These are phyloP conservation scores for Halictus ligatus DNA, from an alignment of 2,888 invertebrate genomes.

Conservation along the genomic window DNA sequence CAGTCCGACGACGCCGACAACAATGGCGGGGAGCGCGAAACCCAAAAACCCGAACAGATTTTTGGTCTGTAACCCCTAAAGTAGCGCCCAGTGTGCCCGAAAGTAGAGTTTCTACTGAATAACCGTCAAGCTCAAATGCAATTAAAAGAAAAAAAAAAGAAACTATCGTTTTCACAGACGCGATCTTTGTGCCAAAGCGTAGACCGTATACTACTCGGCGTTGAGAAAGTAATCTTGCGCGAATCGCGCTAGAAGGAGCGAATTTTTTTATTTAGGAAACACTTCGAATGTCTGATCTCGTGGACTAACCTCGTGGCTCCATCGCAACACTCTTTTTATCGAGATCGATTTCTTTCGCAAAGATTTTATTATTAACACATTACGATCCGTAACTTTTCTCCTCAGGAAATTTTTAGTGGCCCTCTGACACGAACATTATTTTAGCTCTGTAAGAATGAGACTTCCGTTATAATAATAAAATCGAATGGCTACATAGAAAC, in stretches of 20 bases:
- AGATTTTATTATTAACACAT: conserved; percentile 2
- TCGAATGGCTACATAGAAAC: no score
- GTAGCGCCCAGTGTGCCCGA: conserved; percentile 49
- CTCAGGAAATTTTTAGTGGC: not conserved
- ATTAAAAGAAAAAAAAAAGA: not conserved
- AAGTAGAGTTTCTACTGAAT: conserved; percentile 53
- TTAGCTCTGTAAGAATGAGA: no score
- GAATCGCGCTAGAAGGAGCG: conserved; percentile 28
- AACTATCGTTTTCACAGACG: conserved; percentile 44
- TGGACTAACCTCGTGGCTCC: conserved; percentile 54
- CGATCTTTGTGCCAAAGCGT: conserved; percentile 61
- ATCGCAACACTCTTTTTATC: conserved; percentile 17
- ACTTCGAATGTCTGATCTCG: conserved; percentile 34
- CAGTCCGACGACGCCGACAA: conserved; percentile 12
- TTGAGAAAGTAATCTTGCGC: conserved; percentile 28
- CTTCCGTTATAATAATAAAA: not conserved
- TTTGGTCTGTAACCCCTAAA: conserved; percentile 23
- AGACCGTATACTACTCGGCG: conserved; percentile 37
- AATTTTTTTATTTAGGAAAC: conserved; percentile 12
- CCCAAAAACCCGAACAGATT: not conserved
- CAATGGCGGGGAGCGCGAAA: conserved; percentile 28
- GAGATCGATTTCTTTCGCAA: not conserved
- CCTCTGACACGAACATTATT: not conserved
- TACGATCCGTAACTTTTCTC: not conserved
- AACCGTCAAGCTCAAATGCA: conserved; percentile 57